Evolutionary conservation across 2,888 invertebrate genomes (phyloP), one percentile per base, ranked within the genome.

Genomic region (Cheilosia variabilis): DNA sequence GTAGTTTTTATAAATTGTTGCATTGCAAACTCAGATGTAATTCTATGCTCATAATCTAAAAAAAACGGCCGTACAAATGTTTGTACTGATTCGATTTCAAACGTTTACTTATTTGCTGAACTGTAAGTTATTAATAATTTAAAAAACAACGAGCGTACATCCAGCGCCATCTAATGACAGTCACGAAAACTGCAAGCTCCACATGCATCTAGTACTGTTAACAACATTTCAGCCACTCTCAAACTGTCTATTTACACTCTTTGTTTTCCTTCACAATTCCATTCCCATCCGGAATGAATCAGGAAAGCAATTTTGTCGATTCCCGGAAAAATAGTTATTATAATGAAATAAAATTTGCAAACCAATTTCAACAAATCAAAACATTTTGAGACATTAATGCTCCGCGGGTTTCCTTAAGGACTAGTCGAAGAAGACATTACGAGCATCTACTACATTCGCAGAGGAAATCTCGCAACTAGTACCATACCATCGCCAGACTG

Each of bases 401-500:
- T n/a, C 17, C 1, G 0, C 17, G 7, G 9, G n/a, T 17, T 17
- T 17, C 9, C 45, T 47, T n/a, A 31, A 47, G 2, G 4, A 2
- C 5, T 15, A 69, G 34, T 5, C 22, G 2, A 0, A 5, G 0
- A 13, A 60, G 13, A 4, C 6, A 27, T 27, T 19, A n/a, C 9
- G 0, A 2, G 6, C 31, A 17, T 73, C 53, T 75, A 75, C 47
- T 75, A 47, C 75, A 27, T 41, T 65, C 19, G 0, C 15, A 2
- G 0, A 3, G 43, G 24, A 41, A 37, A 41, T 9, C 2, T 24
- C 7, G 13, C 34, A 10, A 52, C 19, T 37, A 37, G 37, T 37
- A 65, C 19, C 19, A 50, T 15, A 47, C n/a, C 37, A 27, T 37
- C 47, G 63, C 27, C 47, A 47, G 5, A 41, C n/a, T 69, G 69